Percentiles rank a stretch among this genome's conserved stretches.
These are phyloP conservation scores for Champsocephalus esox DNA, from an alignment of 2,797 vertebrate species.

Conservation along the genomic window DNA sequence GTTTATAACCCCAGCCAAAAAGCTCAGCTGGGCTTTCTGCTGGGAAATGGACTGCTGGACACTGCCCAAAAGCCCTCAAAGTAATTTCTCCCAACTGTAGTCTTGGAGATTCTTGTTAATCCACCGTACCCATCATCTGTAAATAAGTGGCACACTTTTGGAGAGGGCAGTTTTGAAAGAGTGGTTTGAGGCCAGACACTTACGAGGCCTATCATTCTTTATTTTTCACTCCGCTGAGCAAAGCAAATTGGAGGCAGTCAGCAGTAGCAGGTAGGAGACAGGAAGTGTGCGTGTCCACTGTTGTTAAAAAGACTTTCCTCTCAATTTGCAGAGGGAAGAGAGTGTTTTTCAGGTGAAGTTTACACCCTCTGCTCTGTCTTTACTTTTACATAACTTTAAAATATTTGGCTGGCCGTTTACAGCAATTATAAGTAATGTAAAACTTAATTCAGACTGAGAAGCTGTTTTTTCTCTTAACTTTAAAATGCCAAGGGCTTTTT, in stretches of 20 bases:
- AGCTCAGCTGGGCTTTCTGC: constrained; percentile 77
- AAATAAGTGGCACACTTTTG: constrained; percentile 76
- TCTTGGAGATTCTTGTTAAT: constrained; percentile 79
- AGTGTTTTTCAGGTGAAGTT: constrained; percentile 11
- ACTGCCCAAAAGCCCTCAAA: constrained; percentile 77
- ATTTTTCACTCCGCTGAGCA: constrained; percentile 75
- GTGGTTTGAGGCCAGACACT: constrained; percentile 65
- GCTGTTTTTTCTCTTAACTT: constrained; percentile 42
- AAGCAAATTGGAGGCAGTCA: constrained; percentile 72
- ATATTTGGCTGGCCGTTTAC: constrained; percentile 27
- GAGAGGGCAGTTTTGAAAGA: constrained; percentile 65
- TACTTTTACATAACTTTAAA: constrained; percentile 33
- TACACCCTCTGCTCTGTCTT: constrained; percentile 34
- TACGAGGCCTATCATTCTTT: constrained; percentile 72
- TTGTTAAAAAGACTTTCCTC: constrained; percentile 45
- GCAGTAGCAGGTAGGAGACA: constrained; percentile 55
- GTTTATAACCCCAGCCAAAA: constrained; percentile 65
- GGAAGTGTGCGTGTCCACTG: constrained; percentile 47
- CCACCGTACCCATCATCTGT: constrained; percentile 79
- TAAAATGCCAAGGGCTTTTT: constrained; percentile 57
- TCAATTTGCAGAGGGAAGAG: constrained; percentile 29
- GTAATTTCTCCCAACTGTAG: constrained; percentile 77
- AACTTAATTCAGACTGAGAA: constrained; percentile 22
- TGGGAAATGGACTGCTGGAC: constrained; percentile 71
- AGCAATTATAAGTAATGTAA: constrained; percentile 45